A percentile compares a stretch with the other conserved stretches of the same genome.
These are phyloP conservation scores for Papilio machaon DNA, from an alignment of 1,140 invertebrate species.

Conservation along the genomic window DNA sequence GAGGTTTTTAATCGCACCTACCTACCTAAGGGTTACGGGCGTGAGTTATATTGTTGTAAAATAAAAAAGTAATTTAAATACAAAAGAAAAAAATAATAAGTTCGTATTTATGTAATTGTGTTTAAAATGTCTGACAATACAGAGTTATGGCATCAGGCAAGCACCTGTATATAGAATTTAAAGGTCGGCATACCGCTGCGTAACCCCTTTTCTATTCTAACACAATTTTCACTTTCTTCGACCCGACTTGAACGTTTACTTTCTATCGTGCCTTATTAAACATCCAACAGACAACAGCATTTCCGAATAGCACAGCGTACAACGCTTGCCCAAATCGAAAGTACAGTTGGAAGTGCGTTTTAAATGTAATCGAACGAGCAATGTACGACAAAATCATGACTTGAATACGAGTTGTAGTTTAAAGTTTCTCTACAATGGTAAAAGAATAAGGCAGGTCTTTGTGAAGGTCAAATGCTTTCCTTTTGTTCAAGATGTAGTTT, in stretches of 20 bases:
- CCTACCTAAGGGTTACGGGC: too few relatives aligned
- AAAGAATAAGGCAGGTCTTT: constrained; percentile 29
- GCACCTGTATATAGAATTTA: constrained; percentile 30
- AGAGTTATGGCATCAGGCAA: constrained; percentile 27
- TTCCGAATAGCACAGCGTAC: constrained; percentile 27
- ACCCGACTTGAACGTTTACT: constrained; percentile 42
- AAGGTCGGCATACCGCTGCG: constrained; percentile 36
- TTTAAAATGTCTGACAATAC: constrained; percentile 10
- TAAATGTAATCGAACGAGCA: constrained; percentile 11
- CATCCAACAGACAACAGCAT: constrained; percentile 2
- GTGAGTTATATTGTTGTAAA: too few relatives aligned
- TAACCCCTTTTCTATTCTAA: constrained; percentile 45
- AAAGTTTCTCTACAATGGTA: constrained; percentile 23
- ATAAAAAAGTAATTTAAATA: too few relatives aligned
- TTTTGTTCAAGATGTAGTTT: constrained; percentile 31
- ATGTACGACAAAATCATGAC: constrained; percentile 27
- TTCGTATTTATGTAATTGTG: background rate
- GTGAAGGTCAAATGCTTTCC: constrained; percentile 37
- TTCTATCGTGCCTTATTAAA: constrained; percentile 42
- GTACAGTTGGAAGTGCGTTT: constrained; percentile 22
- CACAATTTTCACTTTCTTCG: constrained; percentile 47
- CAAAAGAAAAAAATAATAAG: background rate
- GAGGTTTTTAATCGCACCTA: too few relatives aligned
- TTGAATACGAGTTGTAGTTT: background rate
- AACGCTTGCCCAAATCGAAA: constrained; percentile 16